Conservation (phyloP, 2,888 invertebrate genomes). For the Clunio marinus region DNA sequence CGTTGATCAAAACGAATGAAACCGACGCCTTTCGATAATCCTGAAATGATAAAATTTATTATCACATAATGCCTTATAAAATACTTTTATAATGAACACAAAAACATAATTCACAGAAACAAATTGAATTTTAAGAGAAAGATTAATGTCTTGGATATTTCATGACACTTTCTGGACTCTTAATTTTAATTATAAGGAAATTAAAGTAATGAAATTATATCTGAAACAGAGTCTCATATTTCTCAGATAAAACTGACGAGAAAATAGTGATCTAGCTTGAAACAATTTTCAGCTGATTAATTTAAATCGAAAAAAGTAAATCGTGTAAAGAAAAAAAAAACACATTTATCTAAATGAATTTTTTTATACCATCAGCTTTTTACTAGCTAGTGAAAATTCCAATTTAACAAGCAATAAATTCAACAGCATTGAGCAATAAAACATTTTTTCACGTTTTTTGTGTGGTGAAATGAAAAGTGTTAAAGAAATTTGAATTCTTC, state of each 20-base stretch:
- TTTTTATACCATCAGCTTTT: too few species aligned
- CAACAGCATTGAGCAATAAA: background rate
- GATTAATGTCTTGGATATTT: background rate
- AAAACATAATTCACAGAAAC: background rate
- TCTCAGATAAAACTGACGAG: too few species aligned
- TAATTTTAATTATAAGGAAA: background rate
- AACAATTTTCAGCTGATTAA: too few species aligned
- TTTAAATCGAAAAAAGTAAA: too few species aligned
- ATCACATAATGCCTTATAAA: too few species aligned
- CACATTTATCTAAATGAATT: too few species aligned
- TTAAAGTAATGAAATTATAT: background rate
- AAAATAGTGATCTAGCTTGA: too few species aligned
- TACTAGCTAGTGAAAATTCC: too few species aligned
- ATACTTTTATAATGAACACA: too few species aligned
- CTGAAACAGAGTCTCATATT: too few species aligned
- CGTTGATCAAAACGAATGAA: constrained; percentile 93
- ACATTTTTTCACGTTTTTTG: background rate
- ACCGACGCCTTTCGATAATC: constrained; percentile 89
- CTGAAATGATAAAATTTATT: constrained; percentile 53
- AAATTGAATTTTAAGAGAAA: background rate
- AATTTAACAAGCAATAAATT: background rate
- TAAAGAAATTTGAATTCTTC: background rate
- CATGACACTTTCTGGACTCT: constrained; percentile 27
- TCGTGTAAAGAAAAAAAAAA: too few species aligned
- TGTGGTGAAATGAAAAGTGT: background rate